Percentiles rank a stretch among this genome's conserved stretches.
Evolutionary conservation across 1,140 invertebrate genomes (phyloP).

Genomic region (Papilio machaon): DNA sequence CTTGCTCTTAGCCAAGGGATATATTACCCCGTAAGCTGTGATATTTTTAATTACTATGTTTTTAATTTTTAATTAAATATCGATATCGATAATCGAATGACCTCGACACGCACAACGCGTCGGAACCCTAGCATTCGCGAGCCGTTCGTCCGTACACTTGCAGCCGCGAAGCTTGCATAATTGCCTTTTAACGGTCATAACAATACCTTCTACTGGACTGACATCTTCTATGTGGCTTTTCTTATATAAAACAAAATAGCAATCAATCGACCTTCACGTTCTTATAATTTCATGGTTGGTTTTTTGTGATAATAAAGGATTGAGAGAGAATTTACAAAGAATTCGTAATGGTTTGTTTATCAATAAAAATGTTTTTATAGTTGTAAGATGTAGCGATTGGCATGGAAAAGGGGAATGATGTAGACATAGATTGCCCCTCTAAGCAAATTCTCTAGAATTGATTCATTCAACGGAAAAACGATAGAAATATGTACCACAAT

Average conservation of each 20-base stretch:
- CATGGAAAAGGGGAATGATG: not conserved
- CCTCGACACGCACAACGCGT: conserved; percentile 61
- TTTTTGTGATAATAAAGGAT: not conserved
- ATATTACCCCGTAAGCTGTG: not conserved
- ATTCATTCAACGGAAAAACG: too few relatives aligned
- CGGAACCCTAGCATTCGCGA: conserved; percentile 54
- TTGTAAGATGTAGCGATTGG: not conserved
- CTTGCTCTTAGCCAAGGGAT: not conserved
- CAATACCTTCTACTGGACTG: conserved; percentile 41
- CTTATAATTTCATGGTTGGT: conserved; percentile 28
- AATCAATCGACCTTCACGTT: conserved; percentile 31
- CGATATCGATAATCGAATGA: conserved; percentile 65
- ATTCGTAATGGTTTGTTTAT: not conserved
- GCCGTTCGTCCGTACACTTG: conserved; percentile 56
- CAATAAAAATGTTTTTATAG: not conserved
- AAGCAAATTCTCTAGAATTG: too few relatives aligned
- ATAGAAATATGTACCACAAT: too few relatives aligned
- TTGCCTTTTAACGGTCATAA: conserved; percentile 64
- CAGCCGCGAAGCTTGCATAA: conserved; percentile 74
- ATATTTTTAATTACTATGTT: not conserved
- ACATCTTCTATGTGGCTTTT: conserved; percentile 5
- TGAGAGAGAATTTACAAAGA: not conserved
- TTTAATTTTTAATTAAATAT: conserved; percentile 41
- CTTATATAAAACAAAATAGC: conserved; percentile 30
- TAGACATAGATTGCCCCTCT: not conserved